A percentile compares a stretch with the other conserved stretches of the same genome.
These are phyloP conservation scores for Plebejus anna DNA, from an alignment of 2,888 invertebrate species.

Conservation along the genomic window DNA sequence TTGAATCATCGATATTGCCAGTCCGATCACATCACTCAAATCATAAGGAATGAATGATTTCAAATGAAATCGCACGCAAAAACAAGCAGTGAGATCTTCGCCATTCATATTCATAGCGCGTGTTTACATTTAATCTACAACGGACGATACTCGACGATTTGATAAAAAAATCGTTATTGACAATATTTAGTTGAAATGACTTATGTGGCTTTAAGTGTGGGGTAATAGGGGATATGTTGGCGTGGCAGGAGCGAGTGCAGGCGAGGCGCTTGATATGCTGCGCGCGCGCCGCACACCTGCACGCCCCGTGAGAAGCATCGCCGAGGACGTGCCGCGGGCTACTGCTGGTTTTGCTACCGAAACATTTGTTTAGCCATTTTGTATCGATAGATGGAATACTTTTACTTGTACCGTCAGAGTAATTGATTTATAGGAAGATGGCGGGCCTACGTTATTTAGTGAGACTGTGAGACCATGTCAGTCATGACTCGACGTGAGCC, in stretches of 20 bases:
- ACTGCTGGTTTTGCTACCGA: slow-evolving; percentile 21
- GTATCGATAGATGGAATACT: slow-evolving; percentile 10
- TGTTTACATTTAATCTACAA: slow-evolving; percentile 52
- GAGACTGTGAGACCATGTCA: too few species aligned
- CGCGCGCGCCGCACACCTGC: slow-evolving; percentile 66
- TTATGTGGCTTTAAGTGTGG: not conserved
- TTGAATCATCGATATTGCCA: slow-evolving; percentile 17
- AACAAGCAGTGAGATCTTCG: slow-evolving; percentile 30
- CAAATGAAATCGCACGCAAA: slow-evolving; percentile 24
- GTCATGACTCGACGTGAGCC: too few species aligned
- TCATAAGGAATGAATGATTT: slow-evolving; percentile 26
- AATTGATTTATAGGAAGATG: too few species aligned
- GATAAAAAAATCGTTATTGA: slow-evolving; percentile 47
- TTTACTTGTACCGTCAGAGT: not conserved
- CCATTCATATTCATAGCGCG: slow-evolving; percentile 53
- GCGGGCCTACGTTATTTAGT: too few species aligned
- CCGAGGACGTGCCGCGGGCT: slow-evolving; percentile 26
- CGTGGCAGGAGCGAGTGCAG: slow-evolving; percentile 5
- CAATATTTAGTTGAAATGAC: slow-evolving; percentile 38
- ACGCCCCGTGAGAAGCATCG: slow-evolving; percentile 52
- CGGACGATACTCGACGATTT: slow-evolving; percentile 47
- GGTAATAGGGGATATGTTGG: slow-evolving; percentile 35
- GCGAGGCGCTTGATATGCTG: slow-evolving; percentile 49
- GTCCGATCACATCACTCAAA: slow-evolving; percentile 8
- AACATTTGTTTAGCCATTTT: slow-evolving; percentile 14